phyloP scores from a whole-genome alignment of 2,888 invertebrate genomes.

The Sinopyrophorus schimmeli region DNA sequence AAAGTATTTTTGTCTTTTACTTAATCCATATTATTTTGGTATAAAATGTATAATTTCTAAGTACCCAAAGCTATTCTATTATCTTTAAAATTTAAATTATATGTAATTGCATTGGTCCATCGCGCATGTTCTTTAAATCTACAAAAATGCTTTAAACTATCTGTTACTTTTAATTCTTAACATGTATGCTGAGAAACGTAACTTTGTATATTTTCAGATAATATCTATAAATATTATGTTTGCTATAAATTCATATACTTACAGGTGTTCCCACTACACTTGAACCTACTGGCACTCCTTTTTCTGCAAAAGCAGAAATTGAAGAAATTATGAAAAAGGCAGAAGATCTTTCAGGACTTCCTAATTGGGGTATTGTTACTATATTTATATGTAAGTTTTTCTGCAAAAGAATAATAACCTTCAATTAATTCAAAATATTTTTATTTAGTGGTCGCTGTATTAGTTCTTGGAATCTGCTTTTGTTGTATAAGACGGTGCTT shows the following conservation, averaged over 20 bases:
- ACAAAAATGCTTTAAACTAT: no score
- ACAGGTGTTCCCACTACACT: constrained; percentile 12
- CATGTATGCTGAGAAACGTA: no score
- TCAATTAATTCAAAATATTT: neutral
- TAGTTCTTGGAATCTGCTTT: constrained; percentile 84
- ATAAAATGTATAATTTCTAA: no score
- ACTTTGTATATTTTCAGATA: no score
- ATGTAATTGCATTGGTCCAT: no score
- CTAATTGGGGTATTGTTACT: constrained; percentile 82
- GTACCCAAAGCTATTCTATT: no score
- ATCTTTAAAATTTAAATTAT: no score
- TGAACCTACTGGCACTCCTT: neutral
- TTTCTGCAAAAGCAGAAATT: constrained; percentile 15
- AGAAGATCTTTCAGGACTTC: constrained; percentile 71
- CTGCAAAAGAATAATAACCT: neutral
- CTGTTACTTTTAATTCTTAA: no score
- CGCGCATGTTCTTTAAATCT: no score
- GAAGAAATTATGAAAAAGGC: constrained; percentile 47
- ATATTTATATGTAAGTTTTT: constrained; percentile 73
- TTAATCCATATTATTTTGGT: no score
- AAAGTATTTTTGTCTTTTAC: no score
- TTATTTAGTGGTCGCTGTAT: constrained; percentile 67
- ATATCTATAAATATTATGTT: no score
- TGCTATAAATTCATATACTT: neutral
- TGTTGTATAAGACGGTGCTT: constrained; percentile 92